These are phyloP conservation scores for Orthosia gothica DNA, from an alignment of 2,888 invertebrate species.

Conservation along the genomic window DNA sequence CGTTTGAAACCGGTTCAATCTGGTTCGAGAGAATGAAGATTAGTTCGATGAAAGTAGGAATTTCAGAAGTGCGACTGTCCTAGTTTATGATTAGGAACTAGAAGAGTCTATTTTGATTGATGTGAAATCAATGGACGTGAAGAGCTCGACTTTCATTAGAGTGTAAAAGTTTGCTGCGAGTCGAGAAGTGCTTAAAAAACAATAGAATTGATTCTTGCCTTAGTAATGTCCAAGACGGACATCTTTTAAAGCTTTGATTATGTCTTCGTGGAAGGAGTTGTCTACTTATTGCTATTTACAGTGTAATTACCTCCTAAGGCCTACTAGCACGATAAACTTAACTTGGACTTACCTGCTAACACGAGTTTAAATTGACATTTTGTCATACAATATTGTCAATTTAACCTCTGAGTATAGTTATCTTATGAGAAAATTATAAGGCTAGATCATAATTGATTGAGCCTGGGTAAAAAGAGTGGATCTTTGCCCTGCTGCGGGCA, in stretches of 20 bases:
- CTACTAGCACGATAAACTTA: too few relatives aligned
- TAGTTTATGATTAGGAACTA: neutral
- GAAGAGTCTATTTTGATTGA: constrained; percentile 32
- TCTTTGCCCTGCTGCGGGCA: too few relatives aligned
- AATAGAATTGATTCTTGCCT: neutral
- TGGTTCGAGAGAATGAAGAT: constrained; percentile 26
- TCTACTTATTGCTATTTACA: too few relatives aligned
- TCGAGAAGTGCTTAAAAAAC: neutral
- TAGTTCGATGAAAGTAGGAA: constrained; percentile 19
- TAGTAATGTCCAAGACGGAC: neutral
- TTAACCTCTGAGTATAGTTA: too few relatives aligned
- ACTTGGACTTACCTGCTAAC: too few relatives aligned
- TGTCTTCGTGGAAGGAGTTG: neutral
- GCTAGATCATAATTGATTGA: too few relatives aligned
- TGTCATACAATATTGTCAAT: too few relatives aligned
- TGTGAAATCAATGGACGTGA: constrained; percentile 22
- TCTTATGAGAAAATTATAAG: too few relatives aligned
- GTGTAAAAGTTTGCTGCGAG: neutral
- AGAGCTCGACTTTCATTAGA: neutral
- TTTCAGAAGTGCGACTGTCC: constrained; percentile 9
- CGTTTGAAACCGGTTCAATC: constrained; percentile 38
- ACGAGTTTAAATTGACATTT: too few relatives aligned
- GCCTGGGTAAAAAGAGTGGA: too few relatives aligned
- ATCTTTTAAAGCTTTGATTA: neutral
- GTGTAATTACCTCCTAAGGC: too few relatives aligned